phyloP scores from a whole-genome alignment of 2,888 invertebrate species.

The Lasius fuliginosus region DNA sequence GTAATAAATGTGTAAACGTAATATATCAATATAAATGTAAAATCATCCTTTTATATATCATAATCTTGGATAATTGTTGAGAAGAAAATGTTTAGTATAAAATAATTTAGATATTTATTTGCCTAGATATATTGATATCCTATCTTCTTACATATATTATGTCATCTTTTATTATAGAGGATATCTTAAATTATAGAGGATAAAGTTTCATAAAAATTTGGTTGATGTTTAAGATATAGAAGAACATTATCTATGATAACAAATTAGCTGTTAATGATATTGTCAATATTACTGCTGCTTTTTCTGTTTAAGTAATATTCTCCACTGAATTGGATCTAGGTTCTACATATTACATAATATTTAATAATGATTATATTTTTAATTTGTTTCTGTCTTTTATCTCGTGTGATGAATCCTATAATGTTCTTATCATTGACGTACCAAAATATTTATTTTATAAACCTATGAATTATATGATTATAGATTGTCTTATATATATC shows the following conservation, averaged over 20 bases:
- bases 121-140: neutral
- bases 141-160: neutral
- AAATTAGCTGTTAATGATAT: neutral
- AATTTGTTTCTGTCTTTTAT: neutral
- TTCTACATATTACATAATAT: neutral
- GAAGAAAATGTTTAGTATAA: neutral
- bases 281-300: neutral
- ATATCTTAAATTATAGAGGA: neutral
- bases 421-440: neutral
- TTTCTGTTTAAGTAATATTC: neutral
- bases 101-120: neutral
- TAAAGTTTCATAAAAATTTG: neutral
- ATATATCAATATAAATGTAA: neutral
- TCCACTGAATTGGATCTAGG: neutral
- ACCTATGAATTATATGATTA: too few relatives aligned
- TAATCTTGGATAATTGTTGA: neutral
- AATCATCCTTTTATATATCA: neutral
- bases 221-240: neutral
- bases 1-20: conserved; percentile 14
- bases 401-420: neutral
- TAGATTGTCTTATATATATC: neutral
- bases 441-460: neutral
- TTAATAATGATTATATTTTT: neutral
- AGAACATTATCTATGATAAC: neutral
- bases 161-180: neutral